These are phyloP conservation scores for Dallia pectoralis DNA, from an alignment of 2,797 vertebrate species.

Conservation along the genomic window DNA sequence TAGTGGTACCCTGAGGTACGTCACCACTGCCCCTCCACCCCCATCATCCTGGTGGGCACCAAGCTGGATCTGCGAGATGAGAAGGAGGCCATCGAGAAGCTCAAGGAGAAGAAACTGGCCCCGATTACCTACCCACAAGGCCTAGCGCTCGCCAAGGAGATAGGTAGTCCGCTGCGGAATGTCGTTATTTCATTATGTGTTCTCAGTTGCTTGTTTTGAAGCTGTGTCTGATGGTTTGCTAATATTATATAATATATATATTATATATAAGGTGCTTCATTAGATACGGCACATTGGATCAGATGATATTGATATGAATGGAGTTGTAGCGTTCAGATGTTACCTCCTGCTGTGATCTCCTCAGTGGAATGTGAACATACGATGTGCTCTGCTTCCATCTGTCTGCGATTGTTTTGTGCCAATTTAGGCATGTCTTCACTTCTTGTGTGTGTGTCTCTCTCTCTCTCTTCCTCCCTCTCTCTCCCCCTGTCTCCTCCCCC, in stretches of 20 bases:
- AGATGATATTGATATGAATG: background rate
- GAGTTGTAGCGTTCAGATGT: background rate
- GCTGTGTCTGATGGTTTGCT: too few relatives aligned
- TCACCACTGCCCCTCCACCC: constrained; percentile 90
- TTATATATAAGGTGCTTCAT: background rate
- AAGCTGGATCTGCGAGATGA: constrained; percentile 92
- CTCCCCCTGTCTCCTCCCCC: constrained; percentile 49
- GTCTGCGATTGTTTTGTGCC: background rate
- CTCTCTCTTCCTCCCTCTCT: background rate
- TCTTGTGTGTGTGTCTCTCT: background rate
- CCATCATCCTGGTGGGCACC: constrained; percentile 89
- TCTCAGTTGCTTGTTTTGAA: background rate
- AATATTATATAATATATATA: too few relatives aligned
- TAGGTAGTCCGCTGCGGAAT: constrained; percentile 52
- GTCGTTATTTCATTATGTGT: background rate
- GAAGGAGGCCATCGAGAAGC: constrained; percentile 91
- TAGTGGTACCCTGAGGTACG: constrained; percentile 92
- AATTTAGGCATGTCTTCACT: background rate
- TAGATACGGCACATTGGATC: background rate
- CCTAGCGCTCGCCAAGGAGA: constrained; percentile 79
- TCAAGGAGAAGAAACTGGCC: constrained; percentile 90
- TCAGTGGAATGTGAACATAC: background rate
- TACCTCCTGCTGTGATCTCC: background rate
- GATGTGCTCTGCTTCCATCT: background rate
- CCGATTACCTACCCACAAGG: constrained; percentile 82